Evolutionary conservation across 92 coral and sea anemone species (phyloP).

Genomic region (Porites rus): DNA sequence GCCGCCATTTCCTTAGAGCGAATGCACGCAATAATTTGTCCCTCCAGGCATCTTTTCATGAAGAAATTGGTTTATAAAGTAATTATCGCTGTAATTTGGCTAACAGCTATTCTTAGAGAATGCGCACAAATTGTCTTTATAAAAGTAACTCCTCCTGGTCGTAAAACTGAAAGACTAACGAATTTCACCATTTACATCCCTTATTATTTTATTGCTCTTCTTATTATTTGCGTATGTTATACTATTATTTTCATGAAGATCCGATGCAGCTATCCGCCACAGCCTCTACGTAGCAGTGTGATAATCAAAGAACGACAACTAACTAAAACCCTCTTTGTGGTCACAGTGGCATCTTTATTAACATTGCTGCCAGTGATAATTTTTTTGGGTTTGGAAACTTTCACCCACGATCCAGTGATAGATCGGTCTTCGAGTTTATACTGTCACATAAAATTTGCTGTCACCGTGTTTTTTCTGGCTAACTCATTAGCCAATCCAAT

Average conservation of each 20-base stretch:
- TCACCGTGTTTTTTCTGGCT: neutral
- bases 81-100: neutral
- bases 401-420: neutral
- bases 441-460: neutral
- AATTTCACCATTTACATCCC: neutral
- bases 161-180: neutral
- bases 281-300: neutral
- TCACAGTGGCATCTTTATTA: neutral
- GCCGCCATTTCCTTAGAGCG: neutral
- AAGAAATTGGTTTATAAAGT: neutral
- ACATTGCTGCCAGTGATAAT: neutral
- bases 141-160: neutral
- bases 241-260: neutral
- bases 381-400: neutral
- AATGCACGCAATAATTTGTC: neutral
- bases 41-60: neutral
- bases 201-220: constrained; percentile 2
- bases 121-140: neutral
- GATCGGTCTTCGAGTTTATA: neutral
- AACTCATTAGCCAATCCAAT: constrained; percentile 24
- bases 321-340: neutral
- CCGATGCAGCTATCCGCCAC: neutral
- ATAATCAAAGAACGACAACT: neutral
- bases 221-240: constrained; percentile 3
- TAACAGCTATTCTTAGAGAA: neutral